Evolutionary conservation across 2,797 vertebrate species (phyloP).

Genomic region (Perodicticus potto): DNA sequence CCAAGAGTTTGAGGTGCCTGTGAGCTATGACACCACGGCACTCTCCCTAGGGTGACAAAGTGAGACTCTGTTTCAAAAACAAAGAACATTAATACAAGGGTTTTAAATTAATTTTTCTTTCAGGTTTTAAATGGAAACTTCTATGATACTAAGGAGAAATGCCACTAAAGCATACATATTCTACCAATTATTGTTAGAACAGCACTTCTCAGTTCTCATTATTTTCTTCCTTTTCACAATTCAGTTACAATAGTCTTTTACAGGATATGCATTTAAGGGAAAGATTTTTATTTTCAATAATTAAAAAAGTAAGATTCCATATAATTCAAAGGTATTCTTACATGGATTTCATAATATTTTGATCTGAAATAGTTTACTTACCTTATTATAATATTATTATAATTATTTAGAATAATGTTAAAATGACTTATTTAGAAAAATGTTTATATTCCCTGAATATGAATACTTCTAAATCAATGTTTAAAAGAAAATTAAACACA

Average conservation of each 20-base stretch:
- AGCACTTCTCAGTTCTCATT: neutral
- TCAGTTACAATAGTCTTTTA: slow-evolving; percentile 27
- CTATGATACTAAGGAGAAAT: neutral
- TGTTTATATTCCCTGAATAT: slow-evolving; percentile 16
- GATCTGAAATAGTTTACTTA: slow-evolving; percentile 12
- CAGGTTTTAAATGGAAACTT: neutral
- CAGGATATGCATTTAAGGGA: neutral
- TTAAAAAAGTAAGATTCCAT: slow-evolving; percentile 18
- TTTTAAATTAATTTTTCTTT: neutral
- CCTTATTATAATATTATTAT: neutral
- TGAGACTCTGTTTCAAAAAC: too few relatives aligned
- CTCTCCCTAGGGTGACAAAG: too few relatives aligned
- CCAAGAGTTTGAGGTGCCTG: too few relatives aligned
- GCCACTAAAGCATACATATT: neutral
- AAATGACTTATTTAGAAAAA: slow-evolving; percentile 53
- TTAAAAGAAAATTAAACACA: slow-evolving; percentile 53
- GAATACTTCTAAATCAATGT: neutral
- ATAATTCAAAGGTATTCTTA: slow-evolving; percentile 45
- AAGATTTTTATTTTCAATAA: slow-evolving; percentile 48
- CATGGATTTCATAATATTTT: slow-evolving; percentile 32
- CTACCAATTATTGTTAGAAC: neutral
- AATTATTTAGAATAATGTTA: slow-evolving; percentile 59
- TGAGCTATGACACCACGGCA: too few relatives aligned
- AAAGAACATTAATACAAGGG: neutral
- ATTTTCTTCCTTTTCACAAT: slow-evolving; percentile 27